A percentile compares a stretch with the other conserved stretches of the same genome.
Conservation (phyloP, 2,797 vertebrate species). For the Leontopithecus rosalia region DNA sequence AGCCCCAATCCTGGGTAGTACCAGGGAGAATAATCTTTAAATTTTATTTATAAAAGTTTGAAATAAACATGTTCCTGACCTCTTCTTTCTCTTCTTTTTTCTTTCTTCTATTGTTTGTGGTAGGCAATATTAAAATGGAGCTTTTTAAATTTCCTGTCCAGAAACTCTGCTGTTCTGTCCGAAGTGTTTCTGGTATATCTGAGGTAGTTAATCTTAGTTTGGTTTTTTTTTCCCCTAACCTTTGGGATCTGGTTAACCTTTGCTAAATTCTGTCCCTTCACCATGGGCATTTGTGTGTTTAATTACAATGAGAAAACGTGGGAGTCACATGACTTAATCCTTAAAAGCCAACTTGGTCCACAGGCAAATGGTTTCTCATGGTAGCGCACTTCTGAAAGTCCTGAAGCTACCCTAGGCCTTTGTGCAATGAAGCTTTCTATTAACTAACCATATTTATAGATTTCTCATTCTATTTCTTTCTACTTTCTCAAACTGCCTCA, state of each 20-base stretch:
- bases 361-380: not conserved
- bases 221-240: not conserved
- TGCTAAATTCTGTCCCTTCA: not conserved
- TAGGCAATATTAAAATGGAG: not conserved
- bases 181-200: not conserved
- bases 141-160: not conserved
- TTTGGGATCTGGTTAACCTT: not conserved
- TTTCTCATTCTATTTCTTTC: not conserved
- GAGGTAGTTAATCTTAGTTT: not conserved
- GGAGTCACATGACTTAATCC: not conserved
- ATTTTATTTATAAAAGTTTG: not conserved
- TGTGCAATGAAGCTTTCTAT: not conserved
- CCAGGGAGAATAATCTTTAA: not conserved
- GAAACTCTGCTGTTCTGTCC: not conserved
- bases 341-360: not conserved
- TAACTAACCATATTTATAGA: not conserved
- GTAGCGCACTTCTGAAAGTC: not conserved
- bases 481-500: not conserved
- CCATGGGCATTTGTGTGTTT: not conserved
- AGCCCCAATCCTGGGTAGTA: not conserved
- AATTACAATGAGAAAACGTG: not conserved
- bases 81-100: not conserved
- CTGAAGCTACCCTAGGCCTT: not conserved
- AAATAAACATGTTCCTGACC: not conserved
- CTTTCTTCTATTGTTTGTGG: not conserved